phyloP scores from a whole-genome alignment of 1,140 invertebrate genomes.

The Eriocheir sinensis region DNA sequence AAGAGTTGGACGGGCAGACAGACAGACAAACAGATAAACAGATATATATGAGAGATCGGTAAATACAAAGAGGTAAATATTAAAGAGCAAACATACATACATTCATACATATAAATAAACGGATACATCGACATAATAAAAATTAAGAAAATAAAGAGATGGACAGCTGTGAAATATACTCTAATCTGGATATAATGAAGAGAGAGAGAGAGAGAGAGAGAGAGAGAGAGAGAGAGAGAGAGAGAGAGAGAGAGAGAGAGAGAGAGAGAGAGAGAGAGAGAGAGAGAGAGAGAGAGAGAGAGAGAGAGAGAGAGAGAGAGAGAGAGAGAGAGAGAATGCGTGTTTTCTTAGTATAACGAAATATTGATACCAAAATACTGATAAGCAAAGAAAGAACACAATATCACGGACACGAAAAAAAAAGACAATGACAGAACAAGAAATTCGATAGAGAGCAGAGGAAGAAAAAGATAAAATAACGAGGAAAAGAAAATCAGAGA shows the following conservation, averaged over 20 bases:
- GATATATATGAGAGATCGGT: not conserved
- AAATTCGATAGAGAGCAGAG: not conserved
- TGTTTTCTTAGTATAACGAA: no score
- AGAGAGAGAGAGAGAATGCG: not conserved
- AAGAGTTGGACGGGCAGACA: not conserved
- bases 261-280: not conserved
- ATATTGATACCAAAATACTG: not conserved
- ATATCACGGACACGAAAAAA: not conserved
- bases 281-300: slow-evolving; percentile 9
- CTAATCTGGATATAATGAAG: not conserved
- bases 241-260: not conserved
- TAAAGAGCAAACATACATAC: not conserved
- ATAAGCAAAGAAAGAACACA: not conserved
- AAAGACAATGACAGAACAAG: not conserved
- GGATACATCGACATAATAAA: not conserved
- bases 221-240: not conserved
- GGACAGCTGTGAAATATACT: not conserved
- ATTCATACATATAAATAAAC: no score
- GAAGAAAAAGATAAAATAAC: not conserved
- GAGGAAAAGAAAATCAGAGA: no score
- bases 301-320: no score
- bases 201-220: not conserved
- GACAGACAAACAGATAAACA: not conserved
- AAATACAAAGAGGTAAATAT: not conserved
- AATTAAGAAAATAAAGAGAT: no score